Percentiles rank a stretch among this genome's conserved stretches.
phyloP scores from a whole-genome alignment of 2,797 vertebrate species.

The Notoglanidium macrostoma region DNA sequence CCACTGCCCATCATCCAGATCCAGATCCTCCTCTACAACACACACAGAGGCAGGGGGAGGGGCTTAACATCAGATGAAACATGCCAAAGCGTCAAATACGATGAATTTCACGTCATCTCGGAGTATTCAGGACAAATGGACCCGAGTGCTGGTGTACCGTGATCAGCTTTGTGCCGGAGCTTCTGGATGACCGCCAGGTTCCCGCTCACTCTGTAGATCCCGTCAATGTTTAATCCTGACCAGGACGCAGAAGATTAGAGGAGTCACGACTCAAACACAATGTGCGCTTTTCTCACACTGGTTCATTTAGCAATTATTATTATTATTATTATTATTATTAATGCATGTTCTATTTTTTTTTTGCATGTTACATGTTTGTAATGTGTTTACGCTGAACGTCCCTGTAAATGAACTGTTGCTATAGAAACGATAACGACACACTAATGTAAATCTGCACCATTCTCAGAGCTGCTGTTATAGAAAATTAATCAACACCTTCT shows the following conservation, averaged over 20 bases:
- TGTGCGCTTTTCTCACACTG: background rate
- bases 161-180: conserved; percentile 88
- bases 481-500: no score
- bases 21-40: conserved; percentile 80
- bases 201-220: conserved; percentile 92
- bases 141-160: conserved; percentile 70
- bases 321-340: background rate
- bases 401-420: no score
- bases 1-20: conserved; percentile 90
- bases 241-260: background rate
- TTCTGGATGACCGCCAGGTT: conserved; percentile 93
- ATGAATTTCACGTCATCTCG: background rate
- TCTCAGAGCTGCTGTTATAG: no score
- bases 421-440: no score
- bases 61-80: background rate
- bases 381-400: no score
- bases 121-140: background rate
- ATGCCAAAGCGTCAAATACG: background rate
- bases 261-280: background rate
- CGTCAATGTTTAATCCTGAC: conserved; percentile 86
- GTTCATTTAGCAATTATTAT: background rate
- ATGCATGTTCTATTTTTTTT: background rate
- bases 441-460: no score
- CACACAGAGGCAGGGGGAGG: background rate
- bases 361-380: no score